Evolutionary conservation across 2,888 invertebrate species (phyloP).

Genomic region (Drosophila planitibia): DNA sequence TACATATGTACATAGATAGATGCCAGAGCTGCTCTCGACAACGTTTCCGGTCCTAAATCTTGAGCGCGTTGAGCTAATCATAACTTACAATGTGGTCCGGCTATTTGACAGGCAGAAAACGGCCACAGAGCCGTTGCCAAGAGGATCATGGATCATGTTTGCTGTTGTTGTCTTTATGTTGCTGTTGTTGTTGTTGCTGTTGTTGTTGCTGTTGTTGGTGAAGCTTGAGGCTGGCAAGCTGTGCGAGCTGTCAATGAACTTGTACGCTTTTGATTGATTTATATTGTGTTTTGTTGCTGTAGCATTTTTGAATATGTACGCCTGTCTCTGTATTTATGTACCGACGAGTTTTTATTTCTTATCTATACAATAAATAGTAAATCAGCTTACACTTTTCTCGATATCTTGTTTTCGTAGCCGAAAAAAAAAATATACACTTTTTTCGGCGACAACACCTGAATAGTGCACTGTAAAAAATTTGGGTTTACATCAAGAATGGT

Average conservation of each 20-base stretch:
- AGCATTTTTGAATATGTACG: slow-evolving; percentile 23
- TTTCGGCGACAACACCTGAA: slow-evolving; percentile 44
- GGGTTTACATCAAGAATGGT: background rate
- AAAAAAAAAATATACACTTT: too few species aligned
- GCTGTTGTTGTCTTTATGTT: slow-evolving; percentile 37
- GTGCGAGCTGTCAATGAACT: slow-evolving; percentile 84
- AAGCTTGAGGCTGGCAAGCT: slow-evolving; percentile 75
- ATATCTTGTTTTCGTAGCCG: slow-evolving; percentile 50
- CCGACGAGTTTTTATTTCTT: slow-evolving; percentile 1
- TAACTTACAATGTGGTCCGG: slow-evolving; percentile 82
- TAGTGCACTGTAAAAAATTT: slow-evolving; percentile 22
- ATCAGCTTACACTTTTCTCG: slow-evolving; percentile 68
- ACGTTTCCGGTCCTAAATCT: slow-evolving; percentile 81
- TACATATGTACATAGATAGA: slow-evolving; percentile 3
- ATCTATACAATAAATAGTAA: slow-evolving; percentile 59
- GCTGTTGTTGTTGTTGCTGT: slow-evolving; percentile 9
- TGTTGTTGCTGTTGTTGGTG: slow-evolving; percentile 6
- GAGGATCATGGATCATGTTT: slow-evolving; percentile 73
- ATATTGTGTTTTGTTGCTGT: slow-evolving; percentile 78
- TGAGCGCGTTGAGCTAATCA: slow-evolving; percentile 81
- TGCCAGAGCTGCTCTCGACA: slow-evolving; percentile 26
- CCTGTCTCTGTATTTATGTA: slow-evolving; percentile 16
- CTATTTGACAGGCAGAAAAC: slow-evolving; percentile 77
- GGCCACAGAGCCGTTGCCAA: slow-evolving; percentile 62
- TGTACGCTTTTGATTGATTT: slow-evolving; percentile 83